Evolutionary conservation across 2,797 vertebrate genomes (phyloP).

Genomic region (Acipenser ruthenus): DNA sequence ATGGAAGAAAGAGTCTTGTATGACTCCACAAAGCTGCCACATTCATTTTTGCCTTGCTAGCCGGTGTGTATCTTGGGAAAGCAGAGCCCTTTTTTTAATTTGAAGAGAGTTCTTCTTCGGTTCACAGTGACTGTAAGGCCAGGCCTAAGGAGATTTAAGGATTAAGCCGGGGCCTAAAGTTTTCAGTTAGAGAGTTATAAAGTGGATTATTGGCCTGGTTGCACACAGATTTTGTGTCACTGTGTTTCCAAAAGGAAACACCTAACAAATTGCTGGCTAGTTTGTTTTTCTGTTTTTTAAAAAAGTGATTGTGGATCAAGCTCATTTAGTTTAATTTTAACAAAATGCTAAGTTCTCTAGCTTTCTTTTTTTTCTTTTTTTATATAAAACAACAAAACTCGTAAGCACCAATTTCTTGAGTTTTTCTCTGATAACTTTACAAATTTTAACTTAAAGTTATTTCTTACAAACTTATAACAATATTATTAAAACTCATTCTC

Average conservation of each 20-base stretch:
- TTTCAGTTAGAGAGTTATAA: constrained; percentile 23
- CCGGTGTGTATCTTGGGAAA: constrained; percentile 24
- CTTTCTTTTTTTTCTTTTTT: too few relatives aligned
- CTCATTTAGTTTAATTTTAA: too few relatives aligned
- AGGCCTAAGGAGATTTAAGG: constrained; percentile 29
- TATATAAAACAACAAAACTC: too few relatives aligned
- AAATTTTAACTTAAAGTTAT: too few relatives aligned
- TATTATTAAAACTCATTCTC: too few relatives aligned
- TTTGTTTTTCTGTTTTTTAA: too few relatives aligned
- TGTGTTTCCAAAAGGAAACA: constrained; percentile 4
- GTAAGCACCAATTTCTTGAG: too few relatives aligned
- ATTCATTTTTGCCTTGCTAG: constrained; percentile 33
- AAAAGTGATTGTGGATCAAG: too few relatives aligned
- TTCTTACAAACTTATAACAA: too few relatives aligned
- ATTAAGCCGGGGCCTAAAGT: constrained; percentile 22
- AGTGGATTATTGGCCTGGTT: constrained; percentile 28
- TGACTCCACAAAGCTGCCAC: constrained; percentile 45
- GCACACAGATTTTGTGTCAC: constrained; percentile 22
- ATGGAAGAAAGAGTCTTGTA: constrained; percentile 36
- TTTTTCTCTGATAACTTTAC: too few relatives aligned
- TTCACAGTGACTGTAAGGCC: constrained; percentile 18
- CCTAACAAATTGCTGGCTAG: background rate
- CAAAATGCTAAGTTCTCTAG: too few relatives aligned
- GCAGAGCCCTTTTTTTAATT: constrained; percentile 27
- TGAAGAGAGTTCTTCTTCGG: constrained; percentile 14